phyloP scores from a whole-genome alignment of 2,888 invertebrate species.

The Drosophila mimica region DNA sequence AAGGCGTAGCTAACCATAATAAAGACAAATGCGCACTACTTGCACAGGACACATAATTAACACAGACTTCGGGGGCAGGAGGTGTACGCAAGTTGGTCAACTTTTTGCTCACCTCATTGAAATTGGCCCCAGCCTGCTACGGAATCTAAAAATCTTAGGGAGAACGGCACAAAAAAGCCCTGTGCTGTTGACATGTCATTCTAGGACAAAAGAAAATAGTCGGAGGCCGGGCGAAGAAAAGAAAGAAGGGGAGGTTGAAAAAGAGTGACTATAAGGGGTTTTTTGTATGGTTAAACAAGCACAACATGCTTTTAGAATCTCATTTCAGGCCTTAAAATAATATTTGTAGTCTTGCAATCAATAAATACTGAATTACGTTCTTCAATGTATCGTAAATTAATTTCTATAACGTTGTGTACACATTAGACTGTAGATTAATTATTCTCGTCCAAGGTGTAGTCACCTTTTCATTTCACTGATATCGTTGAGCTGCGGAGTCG shows the following conservation, averaged over 20 bases:
- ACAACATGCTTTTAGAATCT: neutral
- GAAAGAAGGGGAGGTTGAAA: neutral
- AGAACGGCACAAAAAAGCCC: constrained; percentile 19
- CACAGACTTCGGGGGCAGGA: constrained; percentile 39
- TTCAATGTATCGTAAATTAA: neutral
- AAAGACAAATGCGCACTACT: constrained; percentile 78
- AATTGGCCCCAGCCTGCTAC: constrained; percentile 3
- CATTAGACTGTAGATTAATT: neutral
- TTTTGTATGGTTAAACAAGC: neutral
- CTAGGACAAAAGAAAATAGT: neutral
- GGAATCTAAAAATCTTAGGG: constrained; percentile 2
- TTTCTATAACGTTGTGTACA: neutral
- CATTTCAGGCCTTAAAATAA: neutral
- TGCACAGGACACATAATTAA: constrained; percentile 77
- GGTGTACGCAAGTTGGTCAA: constrained; percentile 27
- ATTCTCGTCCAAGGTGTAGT: neutral
- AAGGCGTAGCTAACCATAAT: constrained; percentile 57
- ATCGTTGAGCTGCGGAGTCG: neutral
- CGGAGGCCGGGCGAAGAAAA: neutral
- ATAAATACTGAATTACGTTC: neutral
- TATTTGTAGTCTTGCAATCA: neutral
- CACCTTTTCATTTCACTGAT: neutral
- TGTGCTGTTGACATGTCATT: constrained; percentile 20
- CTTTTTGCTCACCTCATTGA: constrained; percentile 33
- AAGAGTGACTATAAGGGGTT: neutral